Conservation (phyloP, 1,140 invertebrate species). For the Philopotamus ludificatus region DNA sequence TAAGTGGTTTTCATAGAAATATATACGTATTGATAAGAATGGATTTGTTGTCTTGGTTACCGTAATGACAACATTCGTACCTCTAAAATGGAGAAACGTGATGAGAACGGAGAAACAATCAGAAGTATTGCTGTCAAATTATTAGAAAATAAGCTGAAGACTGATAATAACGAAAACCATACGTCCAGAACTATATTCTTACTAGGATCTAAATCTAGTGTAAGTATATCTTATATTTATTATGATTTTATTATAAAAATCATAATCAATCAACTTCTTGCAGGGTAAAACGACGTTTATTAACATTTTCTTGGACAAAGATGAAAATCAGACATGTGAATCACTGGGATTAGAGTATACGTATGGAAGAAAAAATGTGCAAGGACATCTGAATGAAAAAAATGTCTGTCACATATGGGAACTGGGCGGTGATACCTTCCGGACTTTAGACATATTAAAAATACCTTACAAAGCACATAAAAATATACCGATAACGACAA, state of each 20-base stretch:
- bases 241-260: not conserved
- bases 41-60: not conserved
- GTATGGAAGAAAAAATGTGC: conserved; percentile 74
- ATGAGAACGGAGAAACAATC: conserved; percentile 34
- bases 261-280: conserved; percentile 43
- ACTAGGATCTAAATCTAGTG: conserved; percentile 30
- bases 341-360: conserved; percentile 85
- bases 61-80: not conserved
- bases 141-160: conserved; percentile 32
- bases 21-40: not conserved
- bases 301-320: conserved; percentile 79
- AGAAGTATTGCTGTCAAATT: conserved; percentile 37
- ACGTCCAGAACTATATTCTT: conserved; percentile 30
- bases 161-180: conserved; percentile 18
- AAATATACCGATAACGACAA: not conserved
- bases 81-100: not conserved
- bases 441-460: conserved; percentile 13
- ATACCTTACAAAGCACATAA: conserved; percentile 25
- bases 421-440: conserved; percentile 63
- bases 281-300: conserved; percentile 83
- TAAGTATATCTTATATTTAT: conserved; percentile 16
- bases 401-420: conserved; percentile 88
- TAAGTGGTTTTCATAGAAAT: not conserved
- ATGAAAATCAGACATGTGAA: conserved; percentile 71
- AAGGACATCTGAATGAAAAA: conserved; percentile 71